Percentiles rank a stretch among this genome's conserved stretches.
phyloP scores from a whole-genome alignment of 1,140 invertebrate species.

The Scaptodrosophila lebanonensis region DNA sequence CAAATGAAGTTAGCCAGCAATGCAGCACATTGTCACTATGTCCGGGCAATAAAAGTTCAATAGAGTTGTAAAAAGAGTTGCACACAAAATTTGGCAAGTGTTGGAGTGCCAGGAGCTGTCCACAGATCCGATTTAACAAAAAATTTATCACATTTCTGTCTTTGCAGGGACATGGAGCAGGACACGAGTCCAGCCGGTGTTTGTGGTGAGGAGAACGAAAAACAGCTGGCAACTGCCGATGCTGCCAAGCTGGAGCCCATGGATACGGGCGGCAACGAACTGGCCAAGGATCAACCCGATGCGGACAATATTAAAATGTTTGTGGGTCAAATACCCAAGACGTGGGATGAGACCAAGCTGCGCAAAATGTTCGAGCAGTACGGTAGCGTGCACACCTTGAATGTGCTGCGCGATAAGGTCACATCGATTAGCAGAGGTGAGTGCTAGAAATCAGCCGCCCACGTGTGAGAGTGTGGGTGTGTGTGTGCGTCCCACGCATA shows the following conservation, averaged over 20 bases:
- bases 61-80: conserved; percentile 32
- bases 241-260: conserved; percentile 15
- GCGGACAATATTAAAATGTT: conserved; percentile 99
- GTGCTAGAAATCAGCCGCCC: conserved; percentile 37
- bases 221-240: conserved; percentile 12
- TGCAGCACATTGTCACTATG: conserved; percentile 24
- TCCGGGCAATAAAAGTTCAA: conserved; percentile 51
- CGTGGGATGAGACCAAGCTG: conserved; percentile 97
- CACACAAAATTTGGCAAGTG: conserved; percentile 16
- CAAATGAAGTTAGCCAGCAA: conserved; percentile 60
- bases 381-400: conserved; percentile 96
- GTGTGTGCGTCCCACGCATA: conserved; percentile 30
- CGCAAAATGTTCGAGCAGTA: conserved; percentile 97
- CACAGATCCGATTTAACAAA: conserved; percentile 23
- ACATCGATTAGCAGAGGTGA: conserved; percentile 97
- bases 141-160: conserved; percentile 8
- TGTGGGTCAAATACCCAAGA: conserved; percentile 96
- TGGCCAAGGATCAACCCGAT: conserved; percentile 86
- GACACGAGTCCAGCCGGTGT: too few relatives aligned
- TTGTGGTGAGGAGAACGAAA: neutral
- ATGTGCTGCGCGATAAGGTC: conserved; percentile 96
- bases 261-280: conserved; percentile 28
- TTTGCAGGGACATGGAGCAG: conserved; percentile 40
- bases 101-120: neutral
- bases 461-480: neutral